Evolutionary conservation across 2,797 vertebrate genomes (phyloP), one percentile per base, ranked within the genome.

Genomic region (Astyanax mexicanus): DNA sequence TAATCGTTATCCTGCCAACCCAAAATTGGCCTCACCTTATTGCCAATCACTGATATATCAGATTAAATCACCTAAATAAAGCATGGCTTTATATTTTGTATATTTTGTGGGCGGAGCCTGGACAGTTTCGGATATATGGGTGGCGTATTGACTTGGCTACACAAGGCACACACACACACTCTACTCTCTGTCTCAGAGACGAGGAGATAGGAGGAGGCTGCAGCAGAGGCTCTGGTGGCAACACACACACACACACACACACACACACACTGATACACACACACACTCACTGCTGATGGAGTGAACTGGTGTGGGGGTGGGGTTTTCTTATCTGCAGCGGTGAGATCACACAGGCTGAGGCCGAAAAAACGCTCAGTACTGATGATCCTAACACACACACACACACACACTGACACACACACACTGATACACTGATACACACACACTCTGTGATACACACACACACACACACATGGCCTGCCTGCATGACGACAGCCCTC

Each of bases 291-390:
- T 51, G 68, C 72, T 80, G 73, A 71, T 80, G 68, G 71, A 75
- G 73, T 68, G 73, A 61, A 67, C 68, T 45, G 47, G 61, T 75
- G 73, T 76, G 78, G 78, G 78, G 78, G 73, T 61, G 61, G 78
- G 68, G 78, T 71, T 38, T 69, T 80, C 68, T 80, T 80, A 80
- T 80, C 78, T 80, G 78, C 78, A 80, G 78, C 23, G 21, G 73
- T 68, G 69, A 80, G 78, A 80, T 80, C 73, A 80, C 68, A 80
- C 45, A 58, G 69, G 42, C 51, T 75, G 70, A 80, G 73, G 71
- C 73, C 78, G 60, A 75, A 72, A 13, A 17, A 72, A 45, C 38
- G 12, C 52, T 79, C 70, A 79, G 71, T n/a, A 66, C 52, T 70
- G 60, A 80, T 66, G 72, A 44, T 69, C 57, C 68, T 57, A 40